Conservation (phyloP, 2,888 invertebrate species). For the Scrobipalpa atriplicella region DNA sequence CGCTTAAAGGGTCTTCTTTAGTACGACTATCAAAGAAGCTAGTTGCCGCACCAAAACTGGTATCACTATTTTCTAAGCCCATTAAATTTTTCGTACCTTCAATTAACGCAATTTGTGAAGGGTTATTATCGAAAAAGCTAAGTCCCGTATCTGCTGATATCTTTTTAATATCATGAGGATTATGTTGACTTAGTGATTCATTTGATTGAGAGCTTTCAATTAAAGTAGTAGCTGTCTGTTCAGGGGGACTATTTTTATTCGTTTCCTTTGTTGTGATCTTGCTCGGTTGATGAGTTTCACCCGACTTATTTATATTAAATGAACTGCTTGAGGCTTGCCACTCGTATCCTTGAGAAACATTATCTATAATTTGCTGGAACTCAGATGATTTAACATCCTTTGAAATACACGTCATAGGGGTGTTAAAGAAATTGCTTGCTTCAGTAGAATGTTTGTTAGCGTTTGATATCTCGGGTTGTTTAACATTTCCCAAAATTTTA, state of each 20-base stretch:
- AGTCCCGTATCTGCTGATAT: neutral
- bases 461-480: neutral
- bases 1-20: neutral
- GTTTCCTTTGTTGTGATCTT: neutral
- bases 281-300: neutral
- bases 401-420: neutral
- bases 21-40: conserved; percentile 33
- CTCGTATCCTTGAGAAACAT: neutral
- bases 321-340: neutral
- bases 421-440: neutral
- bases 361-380: neutral
- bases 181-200: neutral
- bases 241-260: neutral
- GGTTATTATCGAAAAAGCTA: conserved; percentile 1
- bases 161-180: neutral
- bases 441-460: neutral
- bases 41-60: conserved; percentile 28
- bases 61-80: neutral
- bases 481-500: neutral
- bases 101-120: neutral
- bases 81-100: neutral
- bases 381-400: neutral
- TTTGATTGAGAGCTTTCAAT: neutral
- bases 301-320: neutral
- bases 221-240: neutral